Evolutionary conservation across 2,888 invertebrate species (phyloP), one percentile per base, ranked within the genome.

Genomic region (Agonum fuliginosum): DNA sequence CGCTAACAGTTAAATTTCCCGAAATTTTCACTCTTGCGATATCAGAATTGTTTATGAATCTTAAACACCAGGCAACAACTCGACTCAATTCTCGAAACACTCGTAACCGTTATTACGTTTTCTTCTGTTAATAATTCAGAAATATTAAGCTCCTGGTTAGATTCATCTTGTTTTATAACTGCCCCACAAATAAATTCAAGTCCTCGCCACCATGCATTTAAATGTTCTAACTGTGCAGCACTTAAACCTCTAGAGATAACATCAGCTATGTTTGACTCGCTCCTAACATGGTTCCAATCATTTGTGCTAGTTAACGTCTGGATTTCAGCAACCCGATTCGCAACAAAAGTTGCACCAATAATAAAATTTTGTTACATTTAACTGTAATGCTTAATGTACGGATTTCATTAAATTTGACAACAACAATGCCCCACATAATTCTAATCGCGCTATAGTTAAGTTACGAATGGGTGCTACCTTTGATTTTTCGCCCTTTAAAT

Each of bases 281-380:
- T 54, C 3, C 5, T 51, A 1, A 82, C 71, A 34, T 80, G 79
- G 2, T 69, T 12, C 81, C 81, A 81, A 3, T 67, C 3, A 6
- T 19, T 3, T n/a, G 34, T 17, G 6, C 51, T 22, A 12, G 41
- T 73, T 22, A 79, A 41, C 6, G 65, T 62, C 54, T 78, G 79
- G 0, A 81, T 80, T 41, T 81, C 79, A 6, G 79, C 74, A 22
- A 80, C 79, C 3, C 80, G 48, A 74, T 81, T 74, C 3, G 80
- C 78, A 0, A 82, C 81, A 46, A 81, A 82, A 0, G 79, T 79
- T 58, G 6, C 79, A 79, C 79, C 80, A 82, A 34, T 81, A 80
- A 41, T 69, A 46, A 1, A 43, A 71, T 5, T 51, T 46, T 5
- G 27, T 1, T 37, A 73, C 48, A 17, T 41, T 14, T 37, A 79